A percentile compares a stretch with the other conserved stretches of the same genome.
Evolutionary conservation across 2,797 vertebrate genomes (phyloP).

Genomic region (Pangasius sanitwongsei): DNA sequence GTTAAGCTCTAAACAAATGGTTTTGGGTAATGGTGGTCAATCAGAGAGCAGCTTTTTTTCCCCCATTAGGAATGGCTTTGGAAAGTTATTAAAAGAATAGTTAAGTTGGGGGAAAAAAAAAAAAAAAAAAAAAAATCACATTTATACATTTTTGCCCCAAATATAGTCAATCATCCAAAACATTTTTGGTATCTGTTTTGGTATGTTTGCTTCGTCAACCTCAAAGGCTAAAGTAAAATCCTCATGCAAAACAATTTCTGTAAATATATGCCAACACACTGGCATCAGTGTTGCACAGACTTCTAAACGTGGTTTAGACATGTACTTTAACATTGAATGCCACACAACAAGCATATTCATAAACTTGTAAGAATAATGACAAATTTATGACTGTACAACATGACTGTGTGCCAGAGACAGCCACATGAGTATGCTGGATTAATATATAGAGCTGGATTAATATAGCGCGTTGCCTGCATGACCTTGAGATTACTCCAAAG

Average conservation of each 20-base stretch:
- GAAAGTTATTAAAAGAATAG: not conserved
- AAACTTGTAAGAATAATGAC: not conserved
- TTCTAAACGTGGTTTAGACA: not conserved
- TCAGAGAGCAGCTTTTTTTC: not conserved
- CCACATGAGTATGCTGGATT: not conserved
- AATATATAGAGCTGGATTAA: not conserved
- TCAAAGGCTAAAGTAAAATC: not conserved
- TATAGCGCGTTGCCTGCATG: not conserved
- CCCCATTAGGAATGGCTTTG: not conserved
- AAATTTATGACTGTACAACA: not conserved
- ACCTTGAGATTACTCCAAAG: not conserved
- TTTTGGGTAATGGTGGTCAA: not conserved
- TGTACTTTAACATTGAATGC: not conserved
- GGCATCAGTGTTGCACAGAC: not conserved
- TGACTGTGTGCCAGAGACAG: not conserved
- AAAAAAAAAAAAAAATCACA: not conserved
- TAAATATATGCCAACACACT: not conserved
- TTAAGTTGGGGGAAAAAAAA: accelerated
- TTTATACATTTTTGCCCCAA: not conserved
- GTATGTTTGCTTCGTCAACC: not conserved
- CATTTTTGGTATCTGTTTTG: not conserved
- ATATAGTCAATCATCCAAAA: not conserved
- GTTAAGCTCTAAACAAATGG: not conserved
- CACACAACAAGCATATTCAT: not conserved
- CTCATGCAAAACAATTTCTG: not conserved